Conservation (phyloP, 2,797 vertebrate species). For the Hylomyscus alleni region DNA sequence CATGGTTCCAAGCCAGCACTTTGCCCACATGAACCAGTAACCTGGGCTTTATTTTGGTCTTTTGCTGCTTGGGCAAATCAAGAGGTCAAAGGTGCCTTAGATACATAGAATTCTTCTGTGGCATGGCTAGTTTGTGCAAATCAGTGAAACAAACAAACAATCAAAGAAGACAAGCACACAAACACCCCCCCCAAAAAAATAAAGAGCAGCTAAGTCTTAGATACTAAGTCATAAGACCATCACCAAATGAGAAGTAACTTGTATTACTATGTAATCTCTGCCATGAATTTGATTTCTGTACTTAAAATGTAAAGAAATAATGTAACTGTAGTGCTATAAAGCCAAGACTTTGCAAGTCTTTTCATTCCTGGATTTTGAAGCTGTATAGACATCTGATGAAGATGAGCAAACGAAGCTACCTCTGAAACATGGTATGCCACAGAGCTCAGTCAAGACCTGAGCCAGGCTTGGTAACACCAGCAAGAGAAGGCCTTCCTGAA, state of each 20-base stretch:
- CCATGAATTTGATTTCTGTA: neutral
- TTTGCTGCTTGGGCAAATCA: conserved; percentile 44
- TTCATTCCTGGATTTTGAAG: conserved; percentile 36
- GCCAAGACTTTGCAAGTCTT: neutral
- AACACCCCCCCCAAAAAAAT: neutral
- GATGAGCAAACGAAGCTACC: neutral
- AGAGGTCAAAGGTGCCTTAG: neutral
- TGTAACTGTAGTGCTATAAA: neutral
- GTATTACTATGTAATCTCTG: neutral
- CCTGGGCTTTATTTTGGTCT: neutral
- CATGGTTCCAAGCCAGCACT: neutral
- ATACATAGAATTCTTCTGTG: conserved; percentile 3
- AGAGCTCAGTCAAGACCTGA: neutral
- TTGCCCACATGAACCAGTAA: neutral
- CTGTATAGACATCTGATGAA: neutral
- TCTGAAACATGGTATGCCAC: neutral
- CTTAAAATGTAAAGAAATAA: conserved; percentile 41
- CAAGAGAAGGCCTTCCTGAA: neutral
- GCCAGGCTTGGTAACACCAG: neutral
- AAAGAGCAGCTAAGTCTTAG: neutral
- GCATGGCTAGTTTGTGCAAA: neutral
- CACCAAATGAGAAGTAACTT: neutral
- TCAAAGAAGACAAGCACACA: neutral
- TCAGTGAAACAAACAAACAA: neutral
- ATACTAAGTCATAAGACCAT: conserved; percentile 44